Base-by-base conservation (phyloP, 30 jellyfish, hydroid and myxozoan species). In the Turritopsis dohrnii region DNA sequence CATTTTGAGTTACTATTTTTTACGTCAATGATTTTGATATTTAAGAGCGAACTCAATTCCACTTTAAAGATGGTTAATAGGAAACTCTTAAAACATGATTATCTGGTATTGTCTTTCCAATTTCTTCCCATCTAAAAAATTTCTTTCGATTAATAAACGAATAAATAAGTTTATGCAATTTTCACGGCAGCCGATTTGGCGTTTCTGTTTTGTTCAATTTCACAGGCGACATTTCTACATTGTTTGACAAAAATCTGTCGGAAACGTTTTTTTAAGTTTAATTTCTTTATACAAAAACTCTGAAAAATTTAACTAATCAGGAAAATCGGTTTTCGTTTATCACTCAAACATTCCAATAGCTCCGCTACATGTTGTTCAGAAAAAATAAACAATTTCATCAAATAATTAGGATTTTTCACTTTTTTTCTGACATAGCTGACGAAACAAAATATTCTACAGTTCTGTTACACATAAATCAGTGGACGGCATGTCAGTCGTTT, bases 401-500 rank as follows among this genome's bases (percentile, higher is more conserved):
- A 41, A 13, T 41, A 13, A 13, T 41, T 41, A 41, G 13, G 5
- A 41, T 41, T 41, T 41, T 41, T 41, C 60, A 41, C 60, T 41
- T 41, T 41, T 41, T 41, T 69, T 69, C 8, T 26, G 5, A 69
- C 5, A 23, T 16, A 72, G 52, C 31, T 17, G 17, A 72, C 31
- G 52, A 72, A 72, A 53, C 75, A 77, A 28, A 52, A 25, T 25
- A 13, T 5, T 24, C 28, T 79, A 90, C 71, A 90, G 90, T 83
- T 90, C 97, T 16, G 97, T 90, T 18, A 86, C 95, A 79, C 97
- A 90, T 22, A 90, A 73, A 66, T 90, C 97, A 7, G 97, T 90
- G 20, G 95, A 81, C 81, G 60, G 60, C 19, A 85, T 90, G 7
- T 54, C 79, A 27, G 69, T 90, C 53, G 60, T 87, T 66, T 86